A percentile compares a stretch with the other conserved stretches of the same genome.
Evolutionary conservation across 2,113 vertebrate genomes (phyloP).

Genomic region (Istiophorus platypterus): DNA sequence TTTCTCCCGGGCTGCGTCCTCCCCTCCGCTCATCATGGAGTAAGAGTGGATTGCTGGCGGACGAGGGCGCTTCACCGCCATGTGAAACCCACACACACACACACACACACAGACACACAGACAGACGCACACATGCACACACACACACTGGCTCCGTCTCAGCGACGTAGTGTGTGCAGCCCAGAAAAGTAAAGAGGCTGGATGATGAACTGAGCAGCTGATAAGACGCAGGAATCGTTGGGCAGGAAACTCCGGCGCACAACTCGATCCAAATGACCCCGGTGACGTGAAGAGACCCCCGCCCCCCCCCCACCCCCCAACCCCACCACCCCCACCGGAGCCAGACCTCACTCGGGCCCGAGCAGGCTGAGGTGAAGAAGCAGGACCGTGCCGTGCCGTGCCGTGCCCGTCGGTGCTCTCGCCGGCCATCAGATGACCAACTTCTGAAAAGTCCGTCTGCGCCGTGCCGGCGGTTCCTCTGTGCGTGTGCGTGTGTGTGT

Average conservation of each 20-base stretch:
- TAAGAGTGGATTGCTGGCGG: slow-evolving; percentile 64
- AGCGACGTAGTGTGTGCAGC: slow-evolving; percentile 31
- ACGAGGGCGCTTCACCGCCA: slow-evolving; percentile 77
- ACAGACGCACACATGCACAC: neutral
- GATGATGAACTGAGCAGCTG: slow-evolving; percentile 50
- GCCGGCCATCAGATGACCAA: slow-evolving; percentile 69
- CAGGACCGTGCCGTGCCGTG: too few relatives aligned
- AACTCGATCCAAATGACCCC: neutral
- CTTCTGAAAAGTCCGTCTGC: slow-evolving; percentile 68
- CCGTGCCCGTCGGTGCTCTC: slow-evolving; percentile 38
- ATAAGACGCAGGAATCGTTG: neutral
- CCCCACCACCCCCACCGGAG: too few relatives aligned
- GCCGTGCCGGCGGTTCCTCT: slow-evolving; percentile 46
- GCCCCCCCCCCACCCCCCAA: too few relatives aligned
- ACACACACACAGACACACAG: slow-evolving; percentile 5
- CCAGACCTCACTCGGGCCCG: too few relatives aligned
- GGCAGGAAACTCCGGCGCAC: neutral
- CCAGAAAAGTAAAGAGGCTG: slow-evolving; percentile 11
- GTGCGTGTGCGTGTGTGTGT: too few relatives aligned
- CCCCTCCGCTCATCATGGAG: slow-evolving; percentile 40
- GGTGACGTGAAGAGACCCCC: slow-evolving; percentile 34
- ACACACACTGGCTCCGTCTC: slow-evolving; percentile 33
- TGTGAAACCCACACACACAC: slow-evolving; percentile 43
- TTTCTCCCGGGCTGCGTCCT: slow-evolving; percentile 22
- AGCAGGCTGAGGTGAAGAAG: slow-evolving; percentile 47